Base-by-base conservation (phyloP, 1,140 invertebrate species). In the Drosophila albomicans region DNA sequence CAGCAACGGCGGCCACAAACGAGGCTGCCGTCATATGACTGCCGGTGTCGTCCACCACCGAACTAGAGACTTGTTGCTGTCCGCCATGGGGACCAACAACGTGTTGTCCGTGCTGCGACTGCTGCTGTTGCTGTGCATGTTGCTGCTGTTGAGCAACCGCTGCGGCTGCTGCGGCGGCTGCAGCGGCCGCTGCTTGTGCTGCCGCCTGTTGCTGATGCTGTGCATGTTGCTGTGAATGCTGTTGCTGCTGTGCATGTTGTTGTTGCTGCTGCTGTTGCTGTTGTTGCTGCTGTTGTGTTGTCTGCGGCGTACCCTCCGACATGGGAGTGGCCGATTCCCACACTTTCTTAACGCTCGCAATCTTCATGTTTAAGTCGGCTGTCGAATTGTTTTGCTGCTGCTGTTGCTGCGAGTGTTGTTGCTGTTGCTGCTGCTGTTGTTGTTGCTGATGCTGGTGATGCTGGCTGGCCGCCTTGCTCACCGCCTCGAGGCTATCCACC, bases 301-400 rank as follows among this genome's bases (percentile, higher is more conserved):
- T 7, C 32, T 49, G 45, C 15, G 65, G 61, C 8, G 79, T 72
- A 11, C 66, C 72, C 43, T 81, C 82, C n/a, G 85, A 72, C 73
- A 90, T 85, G 41, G 95, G 92, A 16, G 94, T 93, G 11, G 94
- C 94, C 64, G 94, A 95, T 80, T 97, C 97, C 97, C 97, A 97
- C 38, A 96, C 97, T 92, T 97, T 98, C 93, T 98, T 98, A 3
- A 98, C 98, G 59, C 97, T 98, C 5, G 97, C 97, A 79, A 99
- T 98, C 93, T 99, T 99, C 92, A 98, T 94, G 93, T 98, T 98
- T 8, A 99, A 94, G 91, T 98, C 98, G 32, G 97, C 97, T 11
- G 96, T 95, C 0, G 96, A 96, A 7, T 96, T 91, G 77, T 94
- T 93, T 54, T 92, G 91, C 46, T 78, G 94, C 92, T 84, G 94